Percentiles rank a stretch among this genome's conserved stretches.
These are phyloP conservation scores for Leptocoma aspasia DNA, from an alignment of 2,113 vertebrate species.

Conservation along the genomic window DNA sequence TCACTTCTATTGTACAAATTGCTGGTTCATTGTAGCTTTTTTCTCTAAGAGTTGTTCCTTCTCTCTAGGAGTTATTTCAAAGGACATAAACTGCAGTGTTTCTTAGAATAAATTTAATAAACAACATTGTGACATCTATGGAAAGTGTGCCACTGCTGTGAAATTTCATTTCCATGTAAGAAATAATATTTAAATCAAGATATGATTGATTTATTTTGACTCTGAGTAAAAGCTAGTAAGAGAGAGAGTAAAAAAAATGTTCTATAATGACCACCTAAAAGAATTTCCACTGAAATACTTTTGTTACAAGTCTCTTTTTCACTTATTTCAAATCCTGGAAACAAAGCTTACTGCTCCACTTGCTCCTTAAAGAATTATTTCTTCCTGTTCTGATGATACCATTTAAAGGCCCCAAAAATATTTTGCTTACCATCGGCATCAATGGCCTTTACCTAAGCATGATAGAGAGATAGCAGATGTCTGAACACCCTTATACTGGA, in stretches of 20 bases:
- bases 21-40: background rate
- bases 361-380: background rate
- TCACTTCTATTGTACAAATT: background rate
- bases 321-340: background rate
- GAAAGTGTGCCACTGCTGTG: background rate
- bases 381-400: background rate
- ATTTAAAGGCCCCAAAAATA: background rate
- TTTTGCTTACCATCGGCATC: background rate
- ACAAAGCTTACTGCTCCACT: background rate
- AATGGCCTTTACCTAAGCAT: background rate
- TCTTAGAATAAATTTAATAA: background rate
- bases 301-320: background rate
- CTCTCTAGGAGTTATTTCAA: background rate
- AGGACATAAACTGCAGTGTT: background rate
- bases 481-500: background rate
- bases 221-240: background rate
- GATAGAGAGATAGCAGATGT: background rate
- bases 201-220: background rate
- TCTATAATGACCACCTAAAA: background rate
- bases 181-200: background rate
- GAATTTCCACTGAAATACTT: background rate
- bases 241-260: background rate
- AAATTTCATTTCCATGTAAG: background rate
- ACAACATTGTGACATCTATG: background rate
- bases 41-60: background rate